Evolutionary conservation across 2,113 vertebrate genomes (phyloP).

Genomic region (Catharus bicknelli): DNA sequence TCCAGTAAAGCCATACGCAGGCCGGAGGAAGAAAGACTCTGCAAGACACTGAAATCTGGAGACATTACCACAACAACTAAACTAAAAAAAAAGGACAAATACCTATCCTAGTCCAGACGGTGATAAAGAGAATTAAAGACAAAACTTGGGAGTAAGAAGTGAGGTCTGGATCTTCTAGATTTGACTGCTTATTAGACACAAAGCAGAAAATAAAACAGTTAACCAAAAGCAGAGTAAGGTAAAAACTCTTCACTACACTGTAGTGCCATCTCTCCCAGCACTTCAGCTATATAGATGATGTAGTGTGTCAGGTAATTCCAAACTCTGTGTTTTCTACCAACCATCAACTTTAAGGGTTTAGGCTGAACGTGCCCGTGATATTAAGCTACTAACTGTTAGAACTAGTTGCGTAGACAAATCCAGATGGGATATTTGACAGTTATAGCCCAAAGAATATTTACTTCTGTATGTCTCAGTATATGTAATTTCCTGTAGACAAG

Average conservation of each 20-base stretch:
- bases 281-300: accelerated
- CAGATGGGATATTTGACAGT: not conserved
- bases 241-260: not conserved
- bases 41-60: not conserved
- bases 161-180: not conserved
- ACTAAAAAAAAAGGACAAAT: not conserved
- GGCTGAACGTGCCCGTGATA: accelerated
- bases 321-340: not conserved
- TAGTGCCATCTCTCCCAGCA: not conserved
- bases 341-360: accelerated
- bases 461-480: not conserved
- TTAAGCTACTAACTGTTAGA: not conserved
- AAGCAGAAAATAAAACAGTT: not conserved
- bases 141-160: not conserved
- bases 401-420: accelerated
- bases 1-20: not conserved
- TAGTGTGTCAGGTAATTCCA: not conserved
- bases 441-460: no score
- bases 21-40: not conserved
- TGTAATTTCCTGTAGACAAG: not conserved
- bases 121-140: not conserved
- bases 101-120: not conserved
- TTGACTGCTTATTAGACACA: not conserved
- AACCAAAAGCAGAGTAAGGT: not conserved
- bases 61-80: not conserved